Percentiles rank a stretch among this genome's conserved stretches.
Evolutionary conservation across 2,797 vertebrate species (phyloP).

Genomic region (Galagoides demidoff): DNA sequence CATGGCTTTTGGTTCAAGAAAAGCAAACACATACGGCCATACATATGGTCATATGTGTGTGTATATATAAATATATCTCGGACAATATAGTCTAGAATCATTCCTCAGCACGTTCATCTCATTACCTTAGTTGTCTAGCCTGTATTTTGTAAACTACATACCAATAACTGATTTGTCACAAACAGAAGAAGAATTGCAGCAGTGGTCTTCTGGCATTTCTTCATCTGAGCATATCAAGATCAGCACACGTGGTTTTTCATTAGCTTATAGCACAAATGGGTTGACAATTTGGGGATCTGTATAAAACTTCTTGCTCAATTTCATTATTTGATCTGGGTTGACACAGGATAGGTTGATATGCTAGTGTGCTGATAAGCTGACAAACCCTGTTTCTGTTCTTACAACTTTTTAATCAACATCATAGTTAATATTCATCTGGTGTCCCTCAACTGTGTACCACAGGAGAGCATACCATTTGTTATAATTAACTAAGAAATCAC

Average conservation of each 20-base stretch:
- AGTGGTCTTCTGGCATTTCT: background rate
- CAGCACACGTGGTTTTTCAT: background rate
- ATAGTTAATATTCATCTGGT: constrained; percentile 54
- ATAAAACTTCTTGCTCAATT: background rate
- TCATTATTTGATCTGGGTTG: constrained; percentile 67
- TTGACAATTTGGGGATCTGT: constrained; percentile 54
- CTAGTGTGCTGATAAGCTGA: constrained; percentile 37
- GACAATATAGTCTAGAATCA: constrained; percentile 43
- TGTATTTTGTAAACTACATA: constrained; percentile 25
- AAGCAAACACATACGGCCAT: background rate
- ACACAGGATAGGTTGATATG: constrained; percentile 41
- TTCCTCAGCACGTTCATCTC: background rate
- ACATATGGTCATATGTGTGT: no score
- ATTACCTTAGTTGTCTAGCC: background rate
- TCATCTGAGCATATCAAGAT: constrained; percentile 25
- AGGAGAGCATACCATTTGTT: constrained; percentile 46
- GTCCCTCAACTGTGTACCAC: constrained; percentile 29
- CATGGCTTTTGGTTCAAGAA: constrained; percentile 19
- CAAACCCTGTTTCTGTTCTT: constrained; percentile 46
- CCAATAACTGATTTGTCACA: constrained; percentile 54
- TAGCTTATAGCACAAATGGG: background rate
- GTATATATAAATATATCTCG: no score
- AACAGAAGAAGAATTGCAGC: background rate
- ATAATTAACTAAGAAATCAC: constrained; percentile 61
- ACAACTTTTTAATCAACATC: constrained; percentile 78